Base-by-base conservation (phyloP, 2,797 vertebrate genomes). In the Leuciscus waleckii region DNA sequence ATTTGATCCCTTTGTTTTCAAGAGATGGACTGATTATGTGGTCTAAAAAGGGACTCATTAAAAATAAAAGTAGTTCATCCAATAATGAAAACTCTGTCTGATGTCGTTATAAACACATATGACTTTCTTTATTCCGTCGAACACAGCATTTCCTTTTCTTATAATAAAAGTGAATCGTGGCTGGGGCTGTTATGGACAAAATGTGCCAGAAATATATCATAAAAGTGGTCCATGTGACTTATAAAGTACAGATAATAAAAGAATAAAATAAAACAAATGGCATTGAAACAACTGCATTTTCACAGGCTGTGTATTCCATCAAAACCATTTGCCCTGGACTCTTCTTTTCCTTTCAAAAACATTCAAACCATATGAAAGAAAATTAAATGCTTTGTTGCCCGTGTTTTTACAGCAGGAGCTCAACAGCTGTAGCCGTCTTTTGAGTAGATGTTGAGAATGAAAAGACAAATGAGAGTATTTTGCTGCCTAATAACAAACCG, bases 11-110 rank as follows among this genome's bases (percentile, higher is more conserved):
- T 69, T 71, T 75, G 67, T 68, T 82, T 68, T 69, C 23, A 54
- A 54, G 29, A 54, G 75, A 71, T 56, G 26, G 43, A 49, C 73
- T 29, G 37, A 78, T 70, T 51, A 41, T 79, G 58, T 56, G 56
- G 77, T 88, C 67, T 56, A 37, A 43, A 67, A 80, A 19, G 14
- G 32, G 73, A 78, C 82, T 81, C 41, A 9, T 69, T 70, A 75
- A 71, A 37, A 75, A 49, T 49, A 16, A 58, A 37, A 37, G 0
- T 23, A 32, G 76, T 29, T 49, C 23, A 37, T 23, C 32, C 68
- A 70, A 21, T 23, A 29, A 39, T 29, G 11, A 73, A 73, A 29
- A 49, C 43, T 49, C 2, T 11, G 23, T 1, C 7, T 9, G 5
- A 26, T 29, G n/a, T 29, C 0, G 9, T 49, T 79, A 37, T 29